Evolutionary conservation across 2,888 invertebrate species (phyloP).

Genomic region (Mactromeris polynyma): DNA sequence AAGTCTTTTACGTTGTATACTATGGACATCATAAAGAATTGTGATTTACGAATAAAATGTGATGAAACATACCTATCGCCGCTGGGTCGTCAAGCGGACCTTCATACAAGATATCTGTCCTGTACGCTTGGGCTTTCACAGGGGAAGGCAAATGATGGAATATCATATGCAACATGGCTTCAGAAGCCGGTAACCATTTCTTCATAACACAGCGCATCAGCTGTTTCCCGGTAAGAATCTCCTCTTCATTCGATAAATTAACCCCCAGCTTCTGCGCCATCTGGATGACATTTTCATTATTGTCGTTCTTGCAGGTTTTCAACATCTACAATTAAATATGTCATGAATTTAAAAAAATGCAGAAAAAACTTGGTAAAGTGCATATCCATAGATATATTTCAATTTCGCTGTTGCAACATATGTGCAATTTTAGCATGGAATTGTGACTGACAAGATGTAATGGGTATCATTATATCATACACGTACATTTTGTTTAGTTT

Average conservation of each 20-base stretch:
- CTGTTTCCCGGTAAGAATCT: conserved; percentile 96
- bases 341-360: neutral
- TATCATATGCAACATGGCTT: conserved; percentile 99
- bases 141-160: conserved; percentile 99
- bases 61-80: conserved; percentile 90
- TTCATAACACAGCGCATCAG: conserved; percentile 98
- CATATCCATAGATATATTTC: too few species aligned
- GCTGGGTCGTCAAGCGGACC: conserved; percentile 99
- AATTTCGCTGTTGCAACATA: too few species aligned
- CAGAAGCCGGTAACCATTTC: conserved; percentile 99
- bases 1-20: too few species aligned
- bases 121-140: conserved; percentile 98
- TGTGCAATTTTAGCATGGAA: too few species aligned
- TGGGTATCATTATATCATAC: too few species aligned
- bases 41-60: too few species aligned
- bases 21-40: too few species aligned
- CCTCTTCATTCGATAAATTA: conserved; percentile 96
- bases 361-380: neutral
- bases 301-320: conserved; percentile 68
- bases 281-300: conserved; percentile 91
- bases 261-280: conserved; percentile 96
- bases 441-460: too few species aligned
- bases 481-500: too few species aligned
- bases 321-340: conserved; percentile 71
- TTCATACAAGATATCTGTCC: conserved; percentile 99